These are phyloP conservation scores for Eulithis prunata DNA, from an alignment of 2,888 invertebrate genomes.

Conservation along the genomic window DNA sequence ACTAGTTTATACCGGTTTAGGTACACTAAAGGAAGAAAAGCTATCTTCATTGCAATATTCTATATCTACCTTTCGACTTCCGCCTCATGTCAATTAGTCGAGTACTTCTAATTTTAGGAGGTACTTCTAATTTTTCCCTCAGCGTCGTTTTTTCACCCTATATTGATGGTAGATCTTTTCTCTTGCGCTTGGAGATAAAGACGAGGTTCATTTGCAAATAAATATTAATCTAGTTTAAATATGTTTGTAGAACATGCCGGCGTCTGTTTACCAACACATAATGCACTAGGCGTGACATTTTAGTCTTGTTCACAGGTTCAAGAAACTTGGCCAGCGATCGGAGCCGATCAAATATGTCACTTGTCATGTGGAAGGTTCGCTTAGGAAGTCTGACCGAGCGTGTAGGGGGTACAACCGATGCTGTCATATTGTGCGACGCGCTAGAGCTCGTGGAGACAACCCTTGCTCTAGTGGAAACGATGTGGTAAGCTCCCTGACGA, in stretches of 20 bases:
- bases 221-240: too few relatives aligned
- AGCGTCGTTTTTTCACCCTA: neutral
- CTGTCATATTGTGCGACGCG: conserved; percentile 72
- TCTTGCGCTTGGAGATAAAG: too few relatives aligned
- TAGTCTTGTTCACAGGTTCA: conserved; percentile 57
- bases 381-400: conserved; percentile 84
- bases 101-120: too few relatives aligned
- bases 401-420: conserved; percentile 63
- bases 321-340: conserved; percentile 85
- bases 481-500: conserved; percentile 45
- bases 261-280: conserved; percentile 3
- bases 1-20: too few relatives aligned
- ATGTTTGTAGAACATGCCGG: too few relatives aligned
- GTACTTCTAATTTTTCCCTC: too few relatives aligned
- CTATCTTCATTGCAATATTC: too few relatives aligned
- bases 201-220: too few relatives aligned
- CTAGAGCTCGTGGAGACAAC: conserved; percentile 72
- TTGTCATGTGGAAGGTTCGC: conserved; percentile 87
- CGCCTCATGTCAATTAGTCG: too few relatives aligned
- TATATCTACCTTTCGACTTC: too few relatives aligned
- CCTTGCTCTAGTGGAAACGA: conserved; percentile 80
- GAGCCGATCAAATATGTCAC: conserved; percentile 87
- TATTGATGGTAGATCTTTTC: too few relatives aligned
- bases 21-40: too few relatives aligned
- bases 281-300: conserved; percentile 8